Evolutionary conservation across 2,888 invertebrate genomes (phyloP).

Genomic region (Darwinula stevensoni): DNA sequence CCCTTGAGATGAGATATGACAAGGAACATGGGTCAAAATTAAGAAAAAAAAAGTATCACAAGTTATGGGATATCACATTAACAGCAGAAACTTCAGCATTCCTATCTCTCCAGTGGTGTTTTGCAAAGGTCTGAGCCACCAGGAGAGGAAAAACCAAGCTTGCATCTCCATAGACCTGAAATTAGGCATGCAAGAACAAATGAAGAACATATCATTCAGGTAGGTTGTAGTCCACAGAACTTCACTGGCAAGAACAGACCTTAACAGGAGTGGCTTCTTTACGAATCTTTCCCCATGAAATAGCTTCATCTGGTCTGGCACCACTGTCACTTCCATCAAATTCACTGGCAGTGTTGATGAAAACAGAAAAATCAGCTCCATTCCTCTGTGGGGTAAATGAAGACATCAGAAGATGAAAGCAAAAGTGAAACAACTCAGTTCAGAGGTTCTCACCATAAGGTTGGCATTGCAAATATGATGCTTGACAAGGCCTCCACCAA

Average conservation of each 20-base stretch:
- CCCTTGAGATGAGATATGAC: too few species aligned
- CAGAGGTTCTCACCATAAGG: conserved; percentile 40
- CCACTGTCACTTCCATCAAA: conserved; percentile 96
- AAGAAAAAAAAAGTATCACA: too few species aligned
- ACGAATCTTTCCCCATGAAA: conserved; percentile 95
- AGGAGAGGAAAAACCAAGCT: conserved; percentile 74
- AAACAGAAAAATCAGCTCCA: conserved; percentile 84
- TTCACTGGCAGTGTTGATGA: conserved; percentile 76
- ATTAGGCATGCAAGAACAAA: conserved; percentile 5
- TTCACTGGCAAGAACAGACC: conserved; percentile 16
- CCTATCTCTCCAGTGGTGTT: too few species aligned
- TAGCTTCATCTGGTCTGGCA: conserved; percentile 88
- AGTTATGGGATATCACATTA: too few species aligned
- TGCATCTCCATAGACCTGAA: conserved; percentile 60
- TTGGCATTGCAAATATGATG: conserved; percentile 99
- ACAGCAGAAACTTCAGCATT: too few species aligned
- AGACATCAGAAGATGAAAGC: conserved; percentile 5
- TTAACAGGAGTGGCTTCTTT: conserved; percentile 66
- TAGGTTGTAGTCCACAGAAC: background rate
- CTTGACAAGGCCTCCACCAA: conserved; percentile 89
- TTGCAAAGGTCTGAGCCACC: conserved; percentile 82
- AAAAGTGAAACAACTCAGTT: background rate
- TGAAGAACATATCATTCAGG: conserved; percentile 8
- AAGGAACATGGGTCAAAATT: too few species aligned
- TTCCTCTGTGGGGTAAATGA: conserved; percentile 46